Evolutionary conservation across 2,797 vertebrate genomes (phyloP), one percentile per base, ranked within the genome.

Genomic region (Rhyacichthys aspro): DNA sequence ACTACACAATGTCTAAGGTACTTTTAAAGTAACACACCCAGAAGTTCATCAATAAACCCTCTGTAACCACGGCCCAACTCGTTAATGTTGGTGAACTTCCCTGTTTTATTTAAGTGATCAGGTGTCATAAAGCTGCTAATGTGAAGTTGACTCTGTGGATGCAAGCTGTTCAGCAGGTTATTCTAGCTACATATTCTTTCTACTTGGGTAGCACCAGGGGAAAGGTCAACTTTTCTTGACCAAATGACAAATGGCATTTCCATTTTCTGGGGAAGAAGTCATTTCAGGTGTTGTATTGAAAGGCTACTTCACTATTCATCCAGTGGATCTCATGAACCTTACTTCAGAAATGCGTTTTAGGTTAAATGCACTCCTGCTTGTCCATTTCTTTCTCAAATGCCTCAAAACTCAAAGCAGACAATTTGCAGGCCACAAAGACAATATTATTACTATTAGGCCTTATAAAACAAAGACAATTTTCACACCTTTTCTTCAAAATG

Each of bases 81-180:
- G 5, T 42, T 42, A 37, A 28, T 39, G 5, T 39, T 32, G 19
- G 17, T 42, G 52, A 19, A 55, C 52, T 55, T 55, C 52, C 52
- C 42, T 32, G 38, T 55, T 55, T 42, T 54, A 28, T 42, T 41
- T 42, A 14, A 56, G 54, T 42, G 19, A 42, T 55, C 38, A 15
- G 37, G 37, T 55, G 38, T 55, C 19, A 55, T 55, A 55, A 41
- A 41, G 38, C 38, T 11, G 36, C 52, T 54, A 54, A 54, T 41
- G 52, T 9, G 52, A 39, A 39, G 52, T 54, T 18, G 28, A 41
- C 36, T 28, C 34, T 52, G 37, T 32, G 39, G 28, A 41, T 55
- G 19, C 52, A 42, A 32, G 52, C 52, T 41, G 52, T 54, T 54
- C 18, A 41, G 14, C 52, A n/a, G 52, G 52, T 54, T 54, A 54